Percentiles rank a stretch among this genome's conserved stretches.
Conservation (phyloP, 2,113 vertebrate species). For the Carettochelys insculpta region DNA sequence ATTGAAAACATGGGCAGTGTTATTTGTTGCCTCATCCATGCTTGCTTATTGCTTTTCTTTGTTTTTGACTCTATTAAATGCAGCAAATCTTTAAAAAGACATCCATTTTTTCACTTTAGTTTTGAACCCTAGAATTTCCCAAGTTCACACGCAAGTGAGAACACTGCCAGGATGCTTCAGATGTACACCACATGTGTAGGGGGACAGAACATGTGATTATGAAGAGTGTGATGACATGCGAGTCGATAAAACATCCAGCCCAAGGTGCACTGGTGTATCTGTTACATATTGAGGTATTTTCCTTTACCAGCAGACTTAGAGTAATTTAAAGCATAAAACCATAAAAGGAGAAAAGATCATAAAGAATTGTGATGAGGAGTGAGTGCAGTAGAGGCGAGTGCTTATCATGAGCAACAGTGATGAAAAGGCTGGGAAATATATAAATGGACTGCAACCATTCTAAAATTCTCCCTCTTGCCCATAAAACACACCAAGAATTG, state of each 20-base stretch:
- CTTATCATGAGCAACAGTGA: constrained; percentile 31
- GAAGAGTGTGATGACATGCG: constrained; percentile 51
- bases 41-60: constrained; percentile 6
- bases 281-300: constrained; percentile 53
- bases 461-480: not conserved
- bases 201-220: constrained; percentile 31
- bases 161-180: not conserved
- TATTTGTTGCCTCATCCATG: not conserved
- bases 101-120: constrained; percentile 3
- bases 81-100: not conserved
- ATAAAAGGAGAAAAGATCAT: constrained; percentile 30
- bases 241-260: constrained; percentile 53
- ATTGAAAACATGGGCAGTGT: not conserved
- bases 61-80: not conserved
- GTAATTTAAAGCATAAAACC: constrained; percentile 41
- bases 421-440: constrained; percentile 60
- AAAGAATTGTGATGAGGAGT: constrained; percentile 26
- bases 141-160: constrained; percentile 10
- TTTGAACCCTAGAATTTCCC: not conserved
- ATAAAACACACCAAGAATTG: not conserved
- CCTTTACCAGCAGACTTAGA: constrained; percentile 28
- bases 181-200: constrained; percentile 56
- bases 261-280: constrained; percentile 64
- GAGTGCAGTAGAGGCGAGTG: constrained; percentile 31
- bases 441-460: constrained; percentile 35